Conservation (phyloP, 2,797 vertebrate genomes). For the Sebastolobus alascanus region DNA sequence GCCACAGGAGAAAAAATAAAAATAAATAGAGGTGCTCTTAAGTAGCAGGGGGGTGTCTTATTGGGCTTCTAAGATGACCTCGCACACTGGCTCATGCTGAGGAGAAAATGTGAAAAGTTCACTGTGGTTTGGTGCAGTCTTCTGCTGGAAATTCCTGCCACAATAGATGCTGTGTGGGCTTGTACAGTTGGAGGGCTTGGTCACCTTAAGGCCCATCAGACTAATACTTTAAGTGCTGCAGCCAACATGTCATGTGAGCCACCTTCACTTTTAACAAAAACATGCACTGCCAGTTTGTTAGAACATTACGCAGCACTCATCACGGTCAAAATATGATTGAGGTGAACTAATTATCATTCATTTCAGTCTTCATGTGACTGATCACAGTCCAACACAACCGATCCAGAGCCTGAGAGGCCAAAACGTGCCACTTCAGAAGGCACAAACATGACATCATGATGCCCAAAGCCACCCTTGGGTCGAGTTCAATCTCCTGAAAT, state of each 20-base stretch:
- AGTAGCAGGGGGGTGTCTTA: slow-evolving; percentile 63
- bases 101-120: slow-evolving; percentile 86
- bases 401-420: slow-evolving; percentile 26
- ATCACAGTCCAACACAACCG: slow-evolving; percentile 36
- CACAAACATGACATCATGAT: slow-evolving; percentile 58
- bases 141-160: slow-evolving; percentile 50
- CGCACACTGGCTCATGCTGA: slow-evolving; percentile 73
- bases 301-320: not conserved
- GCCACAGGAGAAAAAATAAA: slow-evolving; percentile 75
- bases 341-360: slow-evolving; percentile 24
- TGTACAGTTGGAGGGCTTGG: slow-evolving; percentile 9
- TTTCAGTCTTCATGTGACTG: slow-evolving; percentile 27
- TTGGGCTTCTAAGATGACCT: slow-evolving; percentile 72
- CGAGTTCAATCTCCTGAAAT: slow-evolving; percentile 54
- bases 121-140: slow-evolving; percentile 62
- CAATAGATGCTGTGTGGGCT: slow-evolving; percentile 10
- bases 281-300: not conserved
- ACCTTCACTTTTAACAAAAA: slow-evolving; percentile 24
- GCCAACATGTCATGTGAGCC: slow-evolving; percentile 32
- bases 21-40: slow-evolving; percentile 82
- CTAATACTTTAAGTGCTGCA: slow-evolving; percentile 23
- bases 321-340: slow-evolving; percentile 21
- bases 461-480: slow-evolving; percentile 45
- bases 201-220: slow-evolving; percentile 24
- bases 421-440: slow-evolving; percentile 54